Evolutionary conservation across 1,140 invertebrate species (phyloP).

Genomic region (Lysiphlebus fabarum): DNA sequence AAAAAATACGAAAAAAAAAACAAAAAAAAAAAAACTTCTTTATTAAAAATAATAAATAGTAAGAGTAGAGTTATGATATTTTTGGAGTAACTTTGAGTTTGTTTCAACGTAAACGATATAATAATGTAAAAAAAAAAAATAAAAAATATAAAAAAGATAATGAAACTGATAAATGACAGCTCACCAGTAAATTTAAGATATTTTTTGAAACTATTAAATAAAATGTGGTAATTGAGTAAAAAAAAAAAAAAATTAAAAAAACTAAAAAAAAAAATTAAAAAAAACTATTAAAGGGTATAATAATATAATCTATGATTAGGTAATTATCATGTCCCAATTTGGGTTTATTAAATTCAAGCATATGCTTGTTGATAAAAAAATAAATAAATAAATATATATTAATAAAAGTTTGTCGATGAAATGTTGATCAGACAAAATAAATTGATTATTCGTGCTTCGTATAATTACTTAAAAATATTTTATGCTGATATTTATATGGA

Average conservation of each 20-base stretch:
- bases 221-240: background rate
- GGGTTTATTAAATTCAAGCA: too few species aligned
- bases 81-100: too few species aligned
- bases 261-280: too few species aligned
- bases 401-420: too few species aligned
- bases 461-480: conserved; percentile 16
- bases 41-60: too few species aligned
- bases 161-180: conserved; percentile 6
- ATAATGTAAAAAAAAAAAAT: conserved; percentile 3
- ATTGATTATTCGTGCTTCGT: conserved; percentile 7
- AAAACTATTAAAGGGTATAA: too few species aligned
- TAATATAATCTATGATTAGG: too few species aligned
- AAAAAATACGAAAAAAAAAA: too few species aligned
- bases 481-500: conserved; percentile 22
- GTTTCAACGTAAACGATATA: background rate
- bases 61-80: conserved; percentile 3
- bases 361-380: too few species aligned
- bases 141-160: background rate
- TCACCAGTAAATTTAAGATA: conserved; percentile 12
- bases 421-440: background rate
- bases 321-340: too few species aligned
- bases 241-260: conserved; percentile 4
- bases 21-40: too few species aligned
- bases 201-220: conserved; percentile 13
- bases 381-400: too few species aligned